Conservation (phyloP, 2,797 vertebrate species). For the Oryzias sinensis region DNA sequence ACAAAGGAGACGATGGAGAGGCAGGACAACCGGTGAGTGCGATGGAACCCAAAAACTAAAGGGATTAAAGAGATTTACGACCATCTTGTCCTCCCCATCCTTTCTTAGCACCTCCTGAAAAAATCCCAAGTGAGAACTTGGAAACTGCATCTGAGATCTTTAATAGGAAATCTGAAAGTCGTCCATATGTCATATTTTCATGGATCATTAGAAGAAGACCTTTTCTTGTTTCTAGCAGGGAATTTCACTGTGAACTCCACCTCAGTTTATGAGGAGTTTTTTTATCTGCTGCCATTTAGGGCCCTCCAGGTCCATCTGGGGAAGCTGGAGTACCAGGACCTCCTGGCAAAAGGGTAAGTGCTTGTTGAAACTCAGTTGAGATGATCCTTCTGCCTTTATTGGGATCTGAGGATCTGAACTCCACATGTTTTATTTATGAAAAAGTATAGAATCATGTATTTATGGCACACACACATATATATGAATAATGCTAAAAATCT, state of each 20-base stretch:
- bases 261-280: slow-evolving; percentile 24
- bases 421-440: no score
- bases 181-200: not conserved
- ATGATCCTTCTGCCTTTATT: slow-evolving; percentile 12
- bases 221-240: slow-evolving; percentile 3
- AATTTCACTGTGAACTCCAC: slow-evolving; percentile 20
- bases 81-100: not conserved
- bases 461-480: no score
- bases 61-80: not conserved
- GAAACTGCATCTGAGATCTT: no score
- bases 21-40: slow-evolving; percentile 89
- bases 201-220: slow-evolving; percentile 2
- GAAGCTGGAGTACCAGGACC: slow-evolving; percentile 97
- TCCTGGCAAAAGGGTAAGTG: slow-evolving; percentile 95
- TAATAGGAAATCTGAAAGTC: not conserved
- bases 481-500: no score
- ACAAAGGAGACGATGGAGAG: slow-evolving; percentile 98
- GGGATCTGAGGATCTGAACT: no score
- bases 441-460: no score
- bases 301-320: slow-evolving; percentile 95
- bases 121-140: no score
- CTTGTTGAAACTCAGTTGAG: slow-evolving; percentile 40
- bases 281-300: slow-evolving; percentile 73
- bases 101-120: not conserved
- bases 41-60: not conserved